phyloP scores from a whole-genome alignment of 2,113 vertebrate species.

The Rhynchomys soricoides region DNA sequence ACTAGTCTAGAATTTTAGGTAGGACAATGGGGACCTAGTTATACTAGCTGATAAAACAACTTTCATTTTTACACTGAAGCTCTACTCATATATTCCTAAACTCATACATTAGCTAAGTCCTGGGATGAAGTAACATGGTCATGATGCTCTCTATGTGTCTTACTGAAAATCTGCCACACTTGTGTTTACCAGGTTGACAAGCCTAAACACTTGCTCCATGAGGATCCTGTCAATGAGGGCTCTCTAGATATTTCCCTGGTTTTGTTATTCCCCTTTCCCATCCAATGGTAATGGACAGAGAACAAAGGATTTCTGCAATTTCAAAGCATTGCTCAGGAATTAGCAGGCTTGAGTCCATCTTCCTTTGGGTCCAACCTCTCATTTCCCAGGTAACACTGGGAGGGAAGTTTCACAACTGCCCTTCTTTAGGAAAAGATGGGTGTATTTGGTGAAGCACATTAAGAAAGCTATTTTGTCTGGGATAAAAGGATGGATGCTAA shows the following conservation, averaged over 20 bases:
- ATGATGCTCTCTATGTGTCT: neutral
- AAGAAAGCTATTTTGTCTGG: neutral
- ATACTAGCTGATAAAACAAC: conserved; percentile 25
- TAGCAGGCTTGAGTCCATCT: neutral
- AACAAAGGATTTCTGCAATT: neutral
- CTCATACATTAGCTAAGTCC: neutral
- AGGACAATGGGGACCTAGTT: neutral
- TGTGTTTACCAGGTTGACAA: neutral
- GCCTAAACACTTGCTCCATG: neutral
- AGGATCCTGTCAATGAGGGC: neutral
- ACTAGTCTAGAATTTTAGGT: conserved; percentile 21
- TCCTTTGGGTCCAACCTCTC: neutral
- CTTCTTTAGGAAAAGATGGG: neutral
- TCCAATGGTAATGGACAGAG: neutral
- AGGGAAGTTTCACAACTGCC: neutral
- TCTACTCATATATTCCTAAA: neutral
- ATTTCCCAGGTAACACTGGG: neutral
- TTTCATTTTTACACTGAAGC: conserved; percentile 17
- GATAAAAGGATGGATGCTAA: neutral
- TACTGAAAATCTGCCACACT: neutral
- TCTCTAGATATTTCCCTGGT: neutral
- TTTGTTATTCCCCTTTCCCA: neutral
- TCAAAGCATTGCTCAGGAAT: neutral
- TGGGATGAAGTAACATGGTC: neutral
- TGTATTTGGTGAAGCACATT: no score